Base-by-base conservation (phyloP, 2,113 vertebrate species). In the Sorex fumeus region DNA sequence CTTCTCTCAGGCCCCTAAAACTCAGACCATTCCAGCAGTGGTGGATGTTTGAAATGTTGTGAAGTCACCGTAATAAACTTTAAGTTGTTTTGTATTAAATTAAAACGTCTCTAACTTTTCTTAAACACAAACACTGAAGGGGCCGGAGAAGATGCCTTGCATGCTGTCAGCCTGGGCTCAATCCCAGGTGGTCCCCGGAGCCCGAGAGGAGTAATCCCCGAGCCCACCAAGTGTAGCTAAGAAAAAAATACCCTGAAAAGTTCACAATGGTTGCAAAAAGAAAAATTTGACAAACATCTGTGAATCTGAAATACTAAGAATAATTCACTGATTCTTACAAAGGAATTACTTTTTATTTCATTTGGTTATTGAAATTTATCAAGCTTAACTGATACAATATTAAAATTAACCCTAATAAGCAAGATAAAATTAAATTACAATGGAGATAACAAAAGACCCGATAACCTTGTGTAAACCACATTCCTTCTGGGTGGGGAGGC, bases 371-470 rank as follows among this genome's bases (percentile, higher is more conserved):
- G 45, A 76, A 75, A 34, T 40, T 72, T 84, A 15, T 71, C 71
- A 89, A 78, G 19, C 5, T 91, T 75, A 92, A 70, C 62, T 79
- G 30, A 79, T 76, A 87, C 8, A 93, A 92, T 86, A 75, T 18
- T 93, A 74, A 84, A 93, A 75, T 40, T 70, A 93, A n/a, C 67
- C 91, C 87, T 84, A 93, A 88, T 90, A 89, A 85, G 7, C 15
- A 62, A 91, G 62, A 40, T 86, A 78, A 91, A 81, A 92, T 53
- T 88, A 91, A 88, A 74, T 45, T 67, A 62, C 34, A 66, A 21
- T 53, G 15, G 53, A 53, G 53, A 53, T 60, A 60, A 60, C 18
- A 60, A 60, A n/a, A n/a, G n/a, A n/a, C n/a, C n/a, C n/a, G n/a
- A n/a, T n/a, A n/a, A n/a, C n/a, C n/a, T 40, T 40, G 40, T 40